Evolutionary conservation across 2,113 vertebrate genomes (phyloP).

Genomic region (Cromileptes altivelis): DNA sequence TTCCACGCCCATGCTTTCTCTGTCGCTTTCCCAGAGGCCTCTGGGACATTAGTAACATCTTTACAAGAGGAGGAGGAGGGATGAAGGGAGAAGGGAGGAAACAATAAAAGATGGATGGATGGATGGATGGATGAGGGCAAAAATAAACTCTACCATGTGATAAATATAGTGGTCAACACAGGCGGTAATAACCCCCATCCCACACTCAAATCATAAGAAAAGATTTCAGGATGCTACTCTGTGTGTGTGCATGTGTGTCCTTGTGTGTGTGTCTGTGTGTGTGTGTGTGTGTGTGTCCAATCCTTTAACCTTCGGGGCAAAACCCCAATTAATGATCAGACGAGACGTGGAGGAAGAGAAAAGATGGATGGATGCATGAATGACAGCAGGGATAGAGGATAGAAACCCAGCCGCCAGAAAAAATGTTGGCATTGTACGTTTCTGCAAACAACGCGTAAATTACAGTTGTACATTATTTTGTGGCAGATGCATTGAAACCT

Average conservation of each 20-base stretch:
- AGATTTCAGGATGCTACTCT: background rate
- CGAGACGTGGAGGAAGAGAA: background rate
- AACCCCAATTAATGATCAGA: constrained; percentile 26
- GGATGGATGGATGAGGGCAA: background rate
- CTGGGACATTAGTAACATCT: constrained; percentile 48
- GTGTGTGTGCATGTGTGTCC: constrained; percentile 7
- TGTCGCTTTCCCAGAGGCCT: constrained; percentile 43
- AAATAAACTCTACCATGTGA: constrained; percentile 29
- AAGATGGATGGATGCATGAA: background rate
- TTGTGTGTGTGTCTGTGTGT: constrained; percentile 11
- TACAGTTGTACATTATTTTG: no score
- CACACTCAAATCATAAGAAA: no score
- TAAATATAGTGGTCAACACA: background rate
- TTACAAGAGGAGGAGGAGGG: constrained; percentile 41
- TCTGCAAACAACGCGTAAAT: no score
- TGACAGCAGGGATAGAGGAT: background rate
- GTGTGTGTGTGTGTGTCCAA: background rate
- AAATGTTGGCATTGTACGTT: no score
- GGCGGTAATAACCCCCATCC: background rate
- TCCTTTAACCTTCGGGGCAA: constrained; percentile 31
- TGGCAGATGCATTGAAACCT: no score
- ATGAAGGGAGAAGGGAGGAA: background rate
- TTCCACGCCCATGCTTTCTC: constrained; percentile 53
- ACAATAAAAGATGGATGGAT: background rate
- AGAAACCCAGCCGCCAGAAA: no score